Percentiles rank a stretch among this genome's conserved stretches.
Evolutionary conservation across 2,113 vertebrate genomes (phyloP).

Genomic region (Tychaedon coryphoeus): DNA sequence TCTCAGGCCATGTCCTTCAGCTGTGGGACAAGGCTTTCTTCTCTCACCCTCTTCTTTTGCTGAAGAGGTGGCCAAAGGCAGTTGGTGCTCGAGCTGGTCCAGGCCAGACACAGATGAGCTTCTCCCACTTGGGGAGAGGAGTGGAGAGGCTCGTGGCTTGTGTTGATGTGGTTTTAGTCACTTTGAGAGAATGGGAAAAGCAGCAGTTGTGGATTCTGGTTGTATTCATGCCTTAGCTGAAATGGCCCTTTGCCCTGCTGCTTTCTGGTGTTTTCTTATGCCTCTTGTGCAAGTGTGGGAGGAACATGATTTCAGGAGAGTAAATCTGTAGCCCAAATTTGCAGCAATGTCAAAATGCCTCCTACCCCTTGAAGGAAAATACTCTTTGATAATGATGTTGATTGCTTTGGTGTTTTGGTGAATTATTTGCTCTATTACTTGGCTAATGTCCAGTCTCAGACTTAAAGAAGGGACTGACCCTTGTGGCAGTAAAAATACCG

Average conservation of each 20-base stretch:
- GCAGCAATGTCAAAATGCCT: accelerated
- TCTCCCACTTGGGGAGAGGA: not conserved
- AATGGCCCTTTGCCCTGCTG: not conserved
- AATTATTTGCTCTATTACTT: not conserved
- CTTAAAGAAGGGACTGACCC: not conserved
- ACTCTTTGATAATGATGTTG: not conserved
- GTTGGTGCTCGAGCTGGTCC: not conserved
- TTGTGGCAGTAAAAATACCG: not conserved
- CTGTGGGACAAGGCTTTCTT: not conserved
- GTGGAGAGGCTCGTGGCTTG: not conserved
- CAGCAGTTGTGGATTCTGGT: not conserved
- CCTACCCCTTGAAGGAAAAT: not conserved
- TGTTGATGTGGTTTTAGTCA: not conserved
- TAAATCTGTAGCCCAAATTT: not conserved
- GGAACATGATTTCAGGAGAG: accelerated
- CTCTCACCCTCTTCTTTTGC: not conserved
- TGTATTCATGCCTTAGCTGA: not conserved
- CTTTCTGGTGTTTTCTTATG: not conserved
- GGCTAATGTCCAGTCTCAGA: not conserved
- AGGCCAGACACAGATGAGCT: not conserved
- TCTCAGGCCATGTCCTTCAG: not conserved
- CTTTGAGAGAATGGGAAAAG: not conserved
- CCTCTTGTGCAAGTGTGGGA: not conserved
- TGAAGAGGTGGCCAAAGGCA: not conserved
- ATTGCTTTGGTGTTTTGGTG: not conserved